Conservation (phyloP, 2,888 invertebrate species). For the Baronia brevicornis region DNA sequence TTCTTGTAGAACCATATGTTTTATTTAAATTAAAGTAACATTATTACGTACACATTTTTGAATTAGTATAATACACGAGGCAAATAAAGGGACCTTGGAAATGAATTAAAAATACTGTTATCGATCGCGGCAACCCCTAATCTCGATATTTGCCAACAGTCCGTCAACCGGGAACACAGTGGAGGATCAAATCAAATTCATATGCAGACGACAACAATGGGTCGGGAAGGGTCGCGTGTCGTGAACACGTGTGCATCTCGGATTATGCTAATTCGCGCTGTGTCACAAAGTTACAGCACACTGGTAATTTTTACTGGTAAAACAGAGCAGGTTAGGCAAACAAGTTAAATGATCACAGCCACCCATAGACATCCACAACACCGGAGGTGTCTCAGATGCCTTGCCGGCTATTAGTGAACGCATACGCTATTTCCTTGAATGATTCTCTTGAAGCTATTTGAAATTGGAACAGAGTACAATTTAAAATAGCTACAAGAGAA, state of each 20-base stretch:
- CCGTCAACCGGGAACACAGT: conserved; percentile 26
- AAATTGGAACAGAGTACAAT: too few species aligned
- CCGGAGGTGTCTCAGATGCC: too few species aligned
- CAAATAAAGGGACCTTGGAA: conserved; percentile 2
- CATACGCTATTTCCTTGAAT: too few species aligned
- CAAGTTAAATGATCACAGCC: too few species aligned
- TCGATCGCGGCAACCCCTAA: conserved; percentile 19
- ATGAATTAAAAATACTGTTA: conserved; percentile 17
- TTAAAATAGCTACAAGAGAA: too few species aligned
- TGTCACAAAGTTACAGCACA: conserved; percentile 19
- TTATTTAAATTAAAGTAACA: too few species aligned
- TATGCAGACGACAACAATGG: conserved; percentile 19
- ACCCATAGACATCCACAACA: too few species aligned
- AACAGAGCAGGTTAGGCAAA: conserved; percentile 11
- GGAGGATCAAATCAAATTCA: conserved; percentile 21
- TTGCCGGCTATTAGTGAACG: too few species aligned
- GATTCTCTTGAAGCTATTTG: too few species aligned
- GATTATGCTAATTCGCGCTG: conserved; percentile 42
- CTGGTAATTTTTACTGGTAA: conserved; percentile 7
- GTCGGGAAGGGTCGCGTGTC: conserved; percentile 29
- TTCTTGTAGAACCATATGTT: too few species aligned
- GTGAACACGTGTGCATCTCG: conserved; percentile 29
- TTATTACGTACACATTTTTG: conserved; percentile 3
- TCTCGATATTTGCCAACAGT: conserved; percentile 27
- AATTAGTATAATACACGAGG: background rate